A percentile compares a stretch with the other conserved stretches of the same genome.
Conservation (phyloP, 2,888 invertebrate species). For the Cepaea hortensis region DNA sequence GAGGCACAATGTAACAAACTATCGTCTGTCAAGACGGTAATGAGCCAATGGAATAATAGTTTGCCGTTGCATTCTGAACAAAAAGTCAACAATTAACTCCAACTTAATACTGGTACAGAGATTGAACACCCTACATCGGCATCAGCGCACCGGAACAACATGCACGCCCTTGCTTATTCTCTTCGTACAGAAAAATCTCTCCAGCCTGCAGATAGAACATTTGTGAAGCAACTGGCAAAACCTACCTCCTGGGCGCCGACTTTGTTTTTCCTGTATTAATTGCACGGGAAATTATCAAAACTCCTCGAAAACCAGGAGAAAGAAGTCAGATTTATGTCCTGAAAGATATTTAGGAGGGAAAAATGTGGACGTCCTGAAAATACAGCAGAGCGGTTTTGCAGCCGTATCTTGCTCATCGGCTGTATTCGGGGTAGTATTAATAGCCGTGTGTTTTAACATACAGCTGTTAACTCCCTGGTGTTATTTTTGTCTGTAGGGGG, state of each 20-base stretch:
- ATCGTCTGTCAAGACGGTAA: too few species aligned
- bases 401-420: not conserved
- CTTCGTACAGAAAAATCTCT: too few species aligned
- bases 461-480: too few species aligned
- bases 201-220: slow-evolving; percentile 3
- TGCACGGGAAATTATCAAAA: slow-evolving; percentile 40
- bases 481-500: too few species aligned
- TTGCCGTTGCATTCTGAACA: too few species aligned
- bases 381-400: not conserved
- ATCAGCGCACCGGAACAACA: too few species aligned
- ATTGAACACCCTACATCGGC: too few species aligned
- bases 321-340: not conserved
- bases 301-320: slow-evolving; percentile 14
- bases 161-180: too few species aligned
- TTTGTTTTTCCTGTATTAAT: slow-evolving; percentile 33
- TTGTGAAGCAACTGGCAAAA: not conserved
- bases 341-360: not conserved
- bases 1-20: too few species aligned
- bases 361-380: not conserved
- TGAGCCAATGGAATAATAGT: too few species aligned
- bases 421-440: not conserved
- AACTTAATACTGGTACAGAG: too few species aligned
- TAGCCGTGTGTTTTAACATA: not conserved
- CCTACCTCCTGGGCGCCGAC: slow-evolving; percentile 8
- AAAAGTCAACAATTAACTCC: too few species aligned